phyloP scores from a whole-genome alignment of 1,140 invertebrate species.

The Bombus vancouverensis region DNA sequence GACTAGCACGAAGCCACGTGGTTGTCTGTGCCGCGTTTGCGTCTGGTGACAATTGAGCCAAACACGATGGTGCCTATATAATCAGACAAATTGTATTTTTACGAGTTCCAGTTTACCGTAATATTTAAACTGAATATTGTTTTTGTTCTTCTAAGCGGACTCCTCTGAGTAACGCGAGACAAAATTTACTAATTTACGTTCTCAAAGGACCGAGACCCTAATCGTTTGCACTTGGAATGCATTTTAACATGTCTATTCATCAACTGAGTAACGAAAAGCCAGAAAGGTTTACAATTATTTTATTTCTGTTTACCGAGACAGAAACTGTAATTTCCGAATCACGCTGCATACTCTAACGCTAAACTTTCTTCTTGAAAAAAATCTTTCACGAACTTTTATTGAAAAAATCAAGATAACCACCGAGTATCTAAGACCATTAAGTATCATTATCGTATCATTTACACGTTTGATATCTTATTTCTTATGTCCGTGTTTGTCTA shows the following conservation, averaged over 20 bases:
- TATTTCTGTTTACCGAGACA: background rate
- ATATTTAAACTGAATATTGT: background rate
- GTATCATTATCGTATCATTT: background rate
- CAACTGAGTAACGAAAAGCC: background rate
- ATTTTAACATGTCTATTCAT: background rate
- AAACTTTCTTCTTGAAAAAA: too few species aligned
- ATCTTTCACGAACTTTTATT: too few species aligned
- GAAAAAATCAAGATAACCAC: background rate
- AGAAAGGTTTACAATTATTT: background rate
- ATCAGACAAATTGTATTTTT: background rate
- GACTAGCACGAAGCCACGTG: constrained; percentile 90
- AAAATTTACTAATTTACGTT: background rate
- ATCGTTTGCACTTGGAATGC: background rate
- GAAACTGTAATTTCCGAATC: too few species aligned
- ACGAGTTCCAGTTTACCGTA: background rate
- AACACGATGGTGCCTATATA: constrained; percentile 40
- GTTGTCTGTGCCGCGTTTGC: constrained; percentile 88
- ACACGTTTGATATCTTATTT: background rate
- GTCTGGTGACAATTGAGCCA: constrained; percentile 83
- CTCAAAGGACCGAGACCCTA: background rate
- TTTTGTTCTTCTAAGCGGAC: background rate
- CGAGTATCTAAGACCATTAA: background rate
- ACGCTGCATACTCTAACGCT: too few species aligned
- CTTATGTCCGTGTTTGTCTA: background rate
- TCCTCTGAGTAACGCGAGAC: background rate